Conservation (phyloP, 2,797 vertebrate species). For the Acridotheres tristis region DNA sequence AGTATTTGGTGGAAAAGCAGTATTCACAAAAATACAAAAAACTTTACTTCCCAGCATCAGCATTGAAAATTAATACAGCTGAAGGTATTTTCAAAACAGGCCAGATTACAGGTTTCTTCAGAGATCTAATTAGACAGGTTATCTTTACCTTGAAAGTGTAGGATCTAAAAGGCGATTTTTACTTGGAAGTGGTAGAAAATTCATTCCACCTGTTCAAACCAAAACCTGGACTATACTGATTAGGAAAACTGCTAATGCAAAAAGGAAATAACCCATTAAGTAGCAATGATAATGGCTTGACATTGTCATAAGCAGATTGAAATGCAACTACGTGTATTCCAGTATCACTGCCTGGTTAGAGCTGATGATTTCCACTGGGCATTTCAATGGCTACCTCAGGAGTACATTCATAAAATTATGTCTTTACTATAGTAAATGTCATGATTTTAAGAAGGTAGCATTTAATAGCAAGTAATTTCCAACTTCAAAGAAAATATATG, state of each 20-base stretch:
- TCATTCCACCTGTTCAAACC: background rate
- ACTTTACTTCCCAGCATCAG: background rate
- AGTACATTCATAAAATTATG: background rate
- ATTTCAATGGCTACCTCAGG: background rate
- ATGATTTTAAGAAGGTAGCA: background rate
- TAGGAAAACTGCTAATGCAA: background rate
- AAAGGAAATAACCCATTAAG: conserved; percentile 20
- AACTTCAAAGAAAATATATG: background rate
- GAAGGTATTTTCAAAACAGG: background rate
- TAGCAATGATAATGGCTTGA: background rate
- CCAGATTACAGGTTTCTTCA: background rate
- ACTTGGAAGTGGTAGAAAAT: background rate
- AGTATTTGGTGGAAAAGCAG: background rate
- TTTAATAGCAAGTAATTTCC: background rate
- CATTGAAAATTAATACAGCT: background rate
- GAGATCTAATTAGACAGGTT: background rate
- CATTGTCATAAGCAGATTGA: background rate
- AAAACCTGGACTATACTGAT: background rate
- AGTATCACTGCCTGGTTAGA: background rate
- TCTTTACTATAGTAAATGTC: background rate
- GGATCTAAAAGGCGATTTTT: background rate
- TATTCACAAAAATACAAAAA: background rate
- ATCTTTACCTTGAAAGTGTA: background rate
- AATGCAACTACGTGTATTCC: background rate
- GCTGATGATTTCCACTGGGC: background rate